A percentile compares a stretch with the other conserved stretches of the same genome.
phyloP scores from a whole-genome alignment of 2,113 vertebrate genomes.

The Phycodurus eques region DNA sequence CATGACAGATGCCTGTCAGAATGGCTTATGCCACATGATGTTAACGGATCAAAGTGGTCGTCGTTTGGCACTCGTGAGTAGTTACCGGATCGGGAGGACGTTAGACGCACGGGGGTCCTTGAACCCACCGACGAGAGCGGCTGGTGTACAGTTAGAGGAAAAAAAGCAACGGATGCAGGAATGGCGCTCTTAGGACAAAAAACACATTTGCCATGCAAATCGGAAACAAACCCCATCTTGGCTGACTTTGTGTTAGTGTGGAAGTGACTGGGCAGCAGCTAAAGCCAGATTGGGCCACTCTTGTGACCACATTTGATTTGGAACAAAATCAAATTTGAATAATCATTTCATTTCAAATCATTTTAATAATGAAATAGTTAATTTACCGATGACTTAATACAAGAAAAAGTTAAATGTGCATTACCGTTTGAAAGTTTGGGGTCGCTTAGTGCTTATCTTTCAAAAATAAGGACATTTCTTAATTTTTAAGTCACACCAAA shows the following conservation, averaged over 20 bases:
- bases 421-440: no score
- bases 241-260: constrained; percentile 23
- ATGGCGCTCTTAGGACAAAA: constrained; percentile 51
- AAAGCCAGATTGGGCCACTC: neutral
- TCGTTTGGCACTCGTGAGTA: constrained; percentile 47
- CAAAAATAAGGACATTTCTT: no score
- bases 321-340: no score
- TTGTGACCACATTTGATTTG: no score
- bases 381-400: no score
- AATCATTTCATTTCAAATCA: no score
- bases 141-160: constrained; percentile 54
- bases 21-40: constrained; percentile 36
- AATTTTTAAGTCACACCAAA: no score
- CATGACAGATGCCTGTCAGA: constrained; percentile 29
- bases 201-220: constrained; percentile 69
- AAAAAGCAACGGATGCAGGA: constrained; percentile 57
- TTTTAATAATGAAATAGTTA: no score
- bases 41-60: constrained; percentile 39
- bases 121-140: constrained; percentile 49
- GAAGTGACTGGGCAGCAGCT: constrained; percentile 5
- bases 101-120: constrained; percentile 47
- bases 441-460: no score
- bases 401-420: no score
- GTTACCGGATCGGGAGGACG: constrained; percentile 49
- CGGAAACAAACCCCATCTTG: constrained; percentile 51